Evolutionary conservation across 2,888 invertebrate genomes (phyloP).

Genomic region (Zaprionus obscuricornis): DNA sequence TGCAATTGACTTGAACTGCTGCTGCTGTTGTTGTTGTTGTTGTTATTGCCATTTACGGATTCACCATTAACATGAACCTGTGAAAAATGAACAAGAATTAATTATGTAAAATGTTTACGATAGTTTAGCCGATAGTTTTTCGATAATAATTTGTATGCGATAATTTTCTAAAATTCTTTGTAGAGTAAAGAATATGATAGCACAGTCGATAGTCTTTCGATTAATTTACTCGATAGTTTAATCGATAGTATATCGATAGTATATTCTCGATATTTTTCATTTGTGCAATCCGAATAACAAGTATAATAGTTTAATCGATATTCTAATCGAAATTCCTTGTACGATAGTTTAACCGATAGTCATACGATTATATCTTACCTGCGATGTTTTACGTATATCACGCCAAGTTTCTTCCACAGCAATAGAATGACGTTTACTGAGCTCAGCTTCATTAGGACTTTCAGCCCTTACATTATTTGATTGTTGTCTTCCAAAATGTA

Average conservation of each 20-base stretch:
- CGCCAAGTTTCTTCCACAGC: conserved; percentile 85
- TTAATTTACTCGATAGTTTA: too few species aligned
- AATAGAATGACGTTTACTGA: conserved; percentile 85
- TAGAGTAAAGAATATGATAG: too few species aligned
- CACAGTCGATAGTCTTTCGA: not conserved
- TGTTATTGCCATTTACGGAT: conserved; percentile 16
- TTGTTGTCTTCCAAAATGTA: conserved; percentile 77
- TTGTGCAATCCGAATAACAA: too few species aligned
- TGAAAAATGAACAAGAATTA: too few species aligned
- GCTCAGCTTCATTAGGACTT: conserved; percentile 47
- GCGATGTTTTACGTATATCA: conserved; percentile 83
- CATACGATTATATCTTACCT: too few species aligned
- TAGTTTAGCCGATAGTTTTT: not conserved
- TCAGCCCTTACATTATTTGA: conserved; percentile 9
- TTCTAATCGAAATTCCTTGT: too few species aligned
- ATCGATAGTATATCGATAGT: too few species aligned
- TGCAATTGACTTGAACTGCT: conserved; percentile 43
- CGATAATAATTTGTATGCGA: too few species aligned
- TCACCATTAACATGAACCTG: conserved; percentile 81
- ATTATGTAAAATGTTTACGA: not conserved
- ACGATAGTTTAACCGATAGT: too few species aligned
- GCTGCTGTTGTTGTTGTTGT: conserved; percentile 26
- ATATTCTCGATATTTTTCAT: too few species aligned
- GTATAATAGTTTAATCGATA: too few species aligned
- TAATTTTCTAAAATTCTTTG: too few species aligned